Percentiles rank a stretch among this genome's conserved stretches.
These are phyloP conservation scores for Copsychus sechellarum DNA, from an alignment of 2,113 vertebrate species.

Conservation along the genomic window DNA sequence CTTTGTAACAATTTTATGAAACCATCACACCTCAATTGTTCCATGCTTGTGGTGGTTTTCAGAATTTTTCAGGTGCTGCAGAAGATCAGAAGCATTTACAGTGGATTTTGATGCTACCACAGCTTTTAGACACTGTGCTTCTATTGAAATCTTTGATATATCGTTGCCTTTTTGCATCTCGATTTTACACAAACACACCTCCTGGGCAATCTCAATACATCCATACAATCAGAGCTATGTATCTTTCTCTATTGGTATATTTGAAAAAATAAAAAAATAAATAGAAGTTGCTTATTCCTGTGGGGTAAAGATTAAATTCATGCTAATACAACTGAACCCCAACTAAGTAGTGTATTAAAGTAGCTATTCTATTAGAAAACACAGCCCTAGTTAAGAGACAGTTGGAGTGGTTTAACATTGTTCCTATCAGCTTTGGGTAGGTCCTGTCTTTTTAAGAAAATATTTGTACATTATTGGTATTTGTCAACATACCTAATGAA, in stretches of 20 bases:
- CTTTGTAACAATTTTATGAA: constrained; percentile 34
- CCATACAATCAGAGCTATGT: not conserved
- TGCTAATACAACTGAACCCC: not conserved
- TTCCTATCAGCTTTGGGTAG: not conserved
- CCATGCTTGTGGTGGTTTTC: not conserved
- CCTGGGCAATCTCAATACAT: not conserved
- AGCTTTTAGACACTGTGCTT: not conserved
- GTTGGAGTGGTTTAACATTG: not conserved
- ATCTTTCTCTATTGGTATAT: not conserved
- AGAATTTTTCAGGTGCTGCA: not conserved
- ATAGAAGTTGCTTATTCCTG: not conserved
- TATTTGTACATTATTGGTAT: not conserved
- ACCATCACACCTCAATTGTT: not conserved
- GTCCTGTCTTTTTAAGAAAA: not conserved
- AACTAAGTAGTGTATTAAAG: not conserved
- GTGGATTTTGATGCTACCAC: not conserved
- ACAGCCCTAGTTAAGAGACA: not conserved
- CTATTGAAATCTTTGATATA: not conserved
- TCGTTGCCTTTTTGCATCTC: not conserved
- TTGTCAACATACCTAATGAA: not conserved
- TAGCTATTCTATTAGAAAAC: not conserved
- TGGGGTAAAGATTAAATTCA: not conserved
- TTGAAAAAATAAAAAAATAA: accelerated
- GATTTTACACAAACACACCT: not conserved
- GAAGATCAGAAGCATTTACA: not conserved